Percentiles rank a stretch among this genome's conserved stretches.
Evolutionary conservation across 35 echinoderm and acorn worm genomes (phyloP).

Genomic region (Heliocidaris erythrogramma): DNA sequence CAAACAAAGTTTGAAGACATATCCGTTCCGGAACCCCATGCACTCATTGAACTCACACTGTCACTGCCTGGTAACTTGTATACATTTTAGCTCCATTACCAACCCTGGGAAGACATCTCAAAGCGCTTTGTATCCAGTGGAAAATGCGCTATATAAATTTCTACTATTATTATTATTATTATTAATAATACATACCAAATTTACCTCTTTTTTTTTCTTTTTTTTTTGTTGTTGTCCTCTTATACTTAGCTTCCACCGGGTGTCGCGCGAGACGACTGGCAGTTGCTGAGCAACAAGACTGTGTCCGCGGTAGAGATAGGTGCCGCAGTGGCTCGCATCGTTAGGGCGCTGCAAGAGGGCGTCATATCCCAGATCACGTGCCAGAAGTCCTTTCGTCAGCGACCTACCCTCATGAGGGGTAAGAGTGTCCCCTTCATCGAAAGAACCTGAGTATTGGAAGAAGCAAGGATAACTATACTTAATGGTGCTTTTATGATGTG

Average conservation of each 20-base stretch:
- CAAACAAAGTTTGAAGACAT: no score
- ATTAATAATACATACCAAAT: no score
- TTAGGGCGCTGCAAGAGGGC: conserved; percentile 62
- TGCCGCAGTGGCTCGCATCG: conserved; percentile 68
- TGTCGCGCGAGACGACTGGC: conserved; percentile 65
- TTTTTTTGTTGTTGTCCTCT: not conserved
- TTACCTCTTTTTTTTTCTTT: not conserved
- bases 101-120: no score
- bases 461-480: not conserved
- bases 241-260: conserved; percentile 66
- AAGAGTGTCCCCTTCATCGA: not conserved
- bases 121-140: no score
- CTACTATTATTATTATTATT: no score
- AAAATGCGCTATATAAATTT: no score
- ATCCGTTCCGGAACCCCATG: no score
- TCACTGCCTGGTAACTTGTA: no score
- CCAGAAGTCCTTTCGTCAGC: conserved; percentile 49
- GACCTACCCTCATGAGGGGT: not conserved
- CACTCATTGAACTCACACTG: no score
- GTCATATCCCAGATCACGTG: conserved; percentile 57
- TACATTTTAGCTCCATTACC: no score
- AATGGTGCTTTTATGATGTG: not conserved
- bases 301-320: conserved; percentile 50
- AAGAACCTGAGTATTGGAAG: not conserved
- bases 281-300: conserved; percentile 61